Evolutionary conservation across 2,113 vertebrate species (phyloP).

Genomic region (Zeus faber): DNA sequence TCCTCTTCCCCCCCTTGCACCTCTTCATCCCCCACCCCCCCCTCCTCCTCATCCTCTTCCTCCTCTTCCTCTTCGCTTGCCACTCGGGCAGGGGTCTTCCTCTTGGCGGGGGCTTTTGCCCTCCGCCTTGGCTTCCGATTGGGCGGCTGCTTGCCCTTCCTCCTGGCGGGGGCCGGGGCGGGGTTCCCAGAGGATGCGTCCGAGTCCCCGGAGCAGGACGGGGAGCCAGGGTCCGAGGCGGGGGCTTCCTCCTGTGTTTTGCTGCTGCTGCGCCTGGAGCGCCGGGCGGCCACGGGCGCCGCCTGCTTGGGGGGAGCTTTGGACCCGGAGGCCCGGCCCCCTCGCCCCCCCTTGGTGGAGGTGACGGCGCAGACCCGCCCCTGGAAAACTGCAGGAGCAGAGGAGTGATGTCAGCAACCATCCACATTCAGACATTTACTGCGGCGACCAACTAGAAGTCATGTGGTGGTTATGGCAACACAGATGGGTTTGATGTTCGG

Average conservation of each 20-base stretch:
- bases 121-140: constrained; percentile 74
- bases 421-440: no score
- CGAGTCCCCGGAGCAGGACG: constrained; percentile 75
- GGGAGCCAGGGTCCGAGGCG: constrained; percentile 70
- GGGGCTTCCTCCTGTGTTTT: constrained; percentile 67
- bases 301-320: constrained; percentile 83
- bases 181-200: constrained; percentile 69
- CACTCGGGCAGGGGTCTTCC: constrained; percentile 60
- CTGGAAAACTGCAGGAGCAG: constrained; percentile 75
- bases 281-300: constrained; percentile 73
- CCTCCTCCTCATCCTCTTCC: constrained; percentile 28
- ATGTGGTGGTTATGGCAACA: no score
- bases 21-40: constrained; percentile 13
- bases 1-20: constrained; percentile 65
- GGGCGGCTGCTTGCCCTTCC: constrained; percentile 74
- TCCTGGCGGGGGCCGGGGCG: constrained; percentile 70
- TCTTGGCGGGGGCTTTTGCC: constrained; percentile 78
- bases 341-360: constrained; percentile 86
- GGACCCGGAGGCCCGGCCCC: constrained; percentile 78
- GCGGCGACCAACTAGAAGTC: no score
- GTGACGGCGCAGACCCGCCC: constrained; percentile 82
- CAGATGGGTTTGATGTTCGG: no score
- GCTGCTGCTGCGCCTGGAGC: constrained; percentile 83
- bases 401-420: no score
- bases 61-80: constrained; percentile 70